Percentiles rank a stretch among this genome's conserved stretches.
Evolutionary conservation across 2,888 invertebrate species (phyloP).

Genomic region (Dromius quadrimaculatus): DNA sequence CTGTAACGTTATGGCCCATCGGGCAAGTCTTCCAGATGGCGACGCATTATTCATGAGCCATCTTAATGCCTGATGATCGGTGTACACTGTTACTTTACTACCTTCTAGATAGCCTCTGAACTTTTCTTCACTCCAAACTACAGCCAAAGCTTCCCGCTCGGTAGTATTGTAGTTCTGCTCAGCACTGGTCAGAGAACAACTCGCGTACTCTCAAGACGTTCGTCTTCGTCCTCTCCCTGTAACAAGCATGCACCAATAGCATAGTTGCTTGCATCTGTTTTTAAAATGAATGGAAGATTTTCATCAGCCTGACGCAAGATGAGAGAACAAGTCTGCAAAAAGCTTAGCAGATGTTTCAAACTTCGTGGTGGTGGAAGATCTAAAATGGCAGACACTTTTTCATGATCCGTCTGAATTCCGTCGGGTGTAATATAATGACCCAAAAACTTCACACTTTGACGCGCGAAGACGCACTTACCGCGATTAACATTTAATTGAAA

Average conservation of each 20-base stretch:
- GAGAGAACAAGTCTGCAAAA: constrained; percentile 39
- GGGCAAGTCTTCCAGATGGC: constrained; percentile 63
- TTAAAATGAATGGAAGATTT: constrained; percentile 54
- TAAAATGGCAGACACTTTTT: neutral
- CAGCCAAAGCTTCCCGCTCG: constrained; percentile 57
- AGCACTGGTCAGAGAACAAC: neutral
- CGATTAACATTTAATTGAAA: constrained; percentile 4
- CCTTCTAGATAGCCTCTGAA: constrained; percentile 63
- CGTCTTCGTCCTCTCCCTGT: constrained; percentile 1
- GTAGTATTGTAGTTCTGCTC: constrained; percentile 58
- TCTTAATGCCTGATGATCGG: constrained; percentile 65
- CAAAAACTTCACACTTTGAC: neutral
- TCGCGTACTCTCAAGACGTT: neutral
- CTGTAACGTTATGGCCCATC: constrained; percentile 65
- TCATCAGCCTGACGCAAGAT: constrained; percentile 54
- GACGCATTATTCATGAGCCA: constrained; percentile 64
- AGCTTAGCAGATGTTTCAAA: neutral
- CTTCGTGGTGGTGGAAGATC: neutral
- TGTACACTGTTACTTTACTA: constrained; percentile 59
- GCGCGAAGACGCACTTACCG: neutral
- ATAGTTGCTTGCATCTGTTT: constrained; percentile 34
- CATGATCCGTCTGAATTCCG: neutral
- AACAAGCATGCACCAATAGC: constrained; percentile 23
- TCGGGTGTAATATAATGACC: neutral
- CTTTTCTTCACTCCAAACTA: constrained; percentile 59